Conservation (phyloP, 1,140 invertebrate species). For the Trialeurodes vaporariorum region DNA sequence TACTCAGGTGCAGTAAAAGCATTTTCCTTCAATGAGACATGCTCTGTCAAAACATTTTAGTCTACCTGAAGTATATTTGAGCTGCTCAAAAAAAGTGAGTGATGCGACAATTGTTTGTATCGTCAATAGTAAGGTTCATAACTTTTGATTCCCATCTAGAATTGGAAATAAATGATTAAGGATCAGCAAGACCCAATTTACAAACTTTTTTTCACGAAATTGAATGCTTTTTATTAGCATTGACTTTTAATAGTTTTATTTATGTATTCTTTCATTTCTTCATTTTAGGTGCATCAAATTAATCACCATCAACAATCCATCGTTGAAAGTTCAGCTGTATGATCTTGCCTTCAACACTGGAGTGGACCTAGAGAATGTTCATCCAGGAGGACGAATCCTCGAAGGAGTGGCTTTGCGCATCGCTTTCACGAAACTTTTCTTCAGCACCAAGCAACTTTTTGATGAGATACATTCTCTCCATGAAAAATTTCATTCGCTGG, state of each 20-base stretch:
- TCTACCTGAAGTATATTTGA: too few relatives aligned
- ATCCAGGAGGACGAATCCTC: conserved; percentile 63
- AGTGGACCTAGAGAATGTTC: conserved; percentile 62
- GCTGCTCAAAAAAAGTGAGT: too few relatives aligned
- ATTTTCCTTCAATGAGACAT: too few relatives aligned
- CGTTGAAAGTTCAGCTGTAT: conserved; percentile 53
- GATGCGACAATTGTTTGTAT: too few relatives aligned
- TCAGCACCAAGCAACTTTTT: conserved; percentile 53
- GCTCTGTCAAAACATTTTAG: too few relatives aligned
- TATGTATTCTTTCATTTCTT: too few relatives aligned
- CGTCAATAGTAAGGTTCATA: too few relatives aligned
- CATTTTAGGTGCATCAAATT: conserved; percentile 56
- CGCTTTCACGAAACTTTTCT: conserved; percentile 46
- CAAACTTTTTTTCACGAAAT: too few relatives aligned
- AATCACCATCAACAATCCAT: conserved; percentile 49
- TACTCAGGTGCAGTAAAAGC: too few relatives aligned
- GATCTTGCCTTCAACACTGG: conserved; percentile 58
- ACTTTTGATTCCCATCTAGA: too few relatives aligned
- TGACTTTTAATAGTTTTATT: conserved; percentile 9
- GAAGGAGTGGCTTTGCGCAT: conserved; percentile 47
- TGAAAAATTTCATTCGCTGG: conserved; percentile 40
- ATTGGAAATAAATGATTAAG: too few relatives aligned
- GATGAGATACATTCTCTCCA: conserved; percentile 57
- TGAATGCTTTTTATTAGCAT: conserved; percentile 10
- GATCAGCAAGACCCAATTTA: too few relatives aligned